Conservation (phyloP, 1,140 invertebrate species). For the Eriocheir sinensis region DNA sequence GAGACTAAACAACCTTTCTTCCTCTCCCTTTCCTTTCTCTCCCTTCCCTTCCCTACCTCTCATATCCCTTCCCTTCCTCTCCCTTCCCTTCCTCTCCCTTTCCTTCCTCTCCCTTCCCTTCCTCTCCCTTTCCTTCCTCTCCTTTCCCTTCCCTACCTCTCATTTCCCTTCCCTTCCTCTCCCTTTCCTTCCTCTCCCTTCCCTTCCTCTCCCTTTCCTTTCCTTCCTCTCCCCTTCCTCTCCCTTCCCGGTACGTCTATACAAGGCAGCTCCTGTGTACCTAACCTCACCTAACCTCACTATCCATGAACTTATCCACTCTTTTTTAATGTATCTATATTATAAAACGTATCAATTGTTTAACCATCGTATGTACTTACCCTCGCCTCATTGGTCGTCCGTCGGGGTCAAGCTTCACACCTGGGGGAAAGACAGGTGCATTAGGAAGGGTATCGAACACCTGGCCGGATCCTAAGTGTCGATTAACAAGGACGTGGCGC, state of each 20-base stretch:
- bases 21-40: background rate
- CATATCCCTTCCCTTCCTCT: background rate
- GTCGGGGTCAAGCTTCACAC: slow-evolving; percentile 82
- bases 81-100: background rate
- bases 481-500: too few relatives aligned
- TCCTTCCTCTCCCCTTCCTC: too few relatives aligned
- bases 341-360: background rate
- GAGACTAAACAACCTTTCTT: too few relatives aligned
- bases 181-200: background rate
- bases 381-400: slow-evolving; percentile 82
- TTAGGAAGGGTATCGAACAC: background rate
- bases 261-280: too few relatives aligned
- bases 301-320: too few relatives aligned
- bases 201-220: background rate
- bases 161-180: background rate
- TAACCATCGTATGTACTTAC: slow-evolving; percentile 80
- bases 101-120: background rate
- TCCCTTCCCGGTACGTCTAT: too few relatives aligned
- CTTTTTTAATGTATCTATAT: too few relatives aligned
- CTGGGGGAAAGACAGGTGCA: slow-evolving; percentile 79
- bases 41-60: background rate
- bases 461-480: too few relatives aligned
- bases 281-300: too few relatives aligned
- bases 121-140: background rate
- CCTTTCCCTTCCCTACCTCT: background rate